These are phyloP conservation scores for Stratiolaelaps scimitus DNA, from an alignment of 1,140 invertebrate genomes.

Conservation along the genomic window DNA sequence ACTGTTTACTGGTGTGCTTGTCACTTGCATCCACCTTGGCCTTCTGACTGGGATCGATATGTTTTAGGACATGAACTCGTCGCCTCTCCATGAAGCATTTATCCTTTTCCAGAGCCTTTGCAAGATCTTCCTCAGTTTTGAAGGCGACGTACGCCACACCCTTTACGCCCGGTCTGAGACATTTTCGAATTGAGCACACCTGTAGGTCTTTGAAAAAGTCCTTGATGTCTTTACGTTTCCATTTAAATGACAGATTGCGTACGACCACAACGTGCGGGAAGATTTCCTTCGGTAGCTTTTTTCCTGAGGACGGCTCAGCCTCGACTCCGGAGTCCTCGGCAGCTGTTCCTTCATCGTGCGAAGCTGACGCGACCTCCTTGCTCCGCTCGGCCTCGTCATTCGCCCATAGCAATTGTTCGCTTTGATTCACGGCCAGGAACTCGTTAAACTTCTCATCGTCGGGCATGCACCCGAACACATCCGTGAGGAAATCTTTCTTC, in stretches of 20 bases:
- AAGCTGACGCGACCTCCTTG: not conserved
- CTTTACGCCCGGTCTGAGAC: conserved; percentile 13
- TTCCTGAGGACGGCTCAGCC: not conserved
- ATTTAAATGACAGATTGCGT: conserved; percentile 20
- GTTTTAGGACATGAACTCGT: conserved; percentile 43
- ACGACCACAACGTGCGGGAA: conserved; percentile 11
- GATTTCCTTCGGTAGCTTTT: conserved; percentile 18
- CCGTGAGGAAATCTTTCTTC: conserved; percentile 47
- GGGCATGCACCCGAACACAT: conserved; percentile 45
- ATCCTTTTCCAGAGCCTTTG: conserved; percentile 67
- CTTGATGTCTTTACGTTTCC: conserved; percentile 24
- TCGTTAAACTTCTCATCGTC: conserved; percentile 77
- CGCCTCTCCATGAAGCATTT: conserved; percentile 58
- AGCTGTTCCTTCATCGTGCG: conserved; percentile 12
- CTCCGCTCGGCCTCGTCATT: conserved; percentile 30
- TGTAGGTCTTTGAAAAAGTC: conserved; percentile 13
- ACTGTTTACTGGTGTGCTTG: conserved; percentile 23
- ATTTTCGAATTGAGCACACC: conserved; percentile 24
- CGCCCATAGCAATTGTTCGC: conserved; percentile 40
- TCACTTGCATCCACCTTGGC: conserved; percentile 28
- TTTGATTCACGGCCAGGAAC: conserved; percentile 65
- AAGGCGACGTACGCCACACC: conserved; percentile 79
- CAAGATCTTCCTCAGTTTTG: conserved; percentile 62
- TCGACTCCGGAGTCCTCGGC: not conserved
- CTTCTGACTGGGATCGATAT: not conserved